Base-by-base conservation (phyloP, 2,888 invertebrate genomes). In the Eupeodes luniger region DNA sequence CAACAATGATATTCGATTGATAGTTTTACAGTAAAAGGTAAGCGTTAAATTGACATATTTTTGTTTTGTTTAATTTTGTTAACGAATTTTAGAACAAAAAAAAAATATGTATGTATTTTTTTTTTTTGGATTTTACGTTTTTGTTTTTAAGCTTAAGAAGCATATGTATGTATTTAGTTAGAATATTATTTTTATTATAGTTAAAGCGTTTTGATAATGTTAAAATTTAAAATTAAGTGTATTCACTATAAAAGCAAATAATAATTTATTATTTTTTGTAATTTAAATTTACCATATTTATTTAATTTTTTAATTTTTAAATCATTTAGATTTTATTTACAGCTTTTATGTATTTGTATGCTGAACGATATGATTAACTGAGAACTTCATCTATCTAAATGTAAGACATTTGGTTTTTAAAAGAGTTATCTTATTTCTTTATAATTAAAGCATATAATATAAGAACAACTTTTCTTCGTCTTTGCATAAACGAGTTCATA, bases 1-100 rank as follows among this genome's bases (percentile, higher is more conserved):
- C 87, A 87, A 83, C 87, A 87, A 81, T 83, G 76, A 80, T 83
- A 83, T 75, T 83, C 76, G 55, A 83, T 87, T 75, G 79, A 75
- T 81, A 77, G 70, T 67, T 78, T 69, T 69, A 61, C 53, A 59
- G 27, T 70, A 72, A 47, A 44, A 59, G 59, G 76, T 80, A 87
- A 80, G 83, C 87, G 76, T 80, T 83, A 72, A 83, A 83, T 87
- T 83, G 80, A 87, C 83, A 51, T 83, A 16, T 5, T 47, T 77
- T 59, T 67, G 27, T 34, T 51, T 59, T 67, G 27, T 34, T 51
- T 16, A 69, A 36, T 66, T 80, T 85, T 77, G 49, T 77, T 76
- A 72, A 66, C 55, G 64, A 75, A 70, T 72, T 53, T 76, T 14
- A 61, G 9, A 72, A 77, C 27, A 40, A 81, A 74, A 81, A 78